Percentiles rank a stretch among this genome's conserved stretches.
Conservation (phyloP, 2,888 invertebrate genomes). For the Buathra laborator region DNA sequence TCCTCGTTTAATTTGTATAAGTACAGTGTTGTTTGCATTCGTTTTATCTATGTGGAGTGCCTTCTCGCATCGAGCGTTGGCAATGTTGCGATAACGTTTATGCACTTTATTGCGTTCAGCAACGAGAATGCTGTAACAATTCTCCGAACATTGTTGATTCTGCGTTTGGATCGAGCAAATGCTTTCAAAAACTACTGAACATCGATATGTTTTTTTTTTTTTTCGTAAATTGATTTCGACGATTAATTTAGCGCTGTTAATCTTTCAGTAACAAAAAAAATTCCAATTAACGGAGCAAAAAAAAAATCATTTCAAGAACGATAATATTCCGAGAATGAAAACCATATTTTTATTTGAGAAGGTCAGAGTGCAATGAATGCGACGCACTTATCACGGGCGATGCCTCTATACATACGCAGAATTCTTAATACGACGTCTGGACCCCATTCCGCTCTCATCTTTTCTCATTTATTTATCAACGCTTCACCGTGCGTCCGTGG, state of each 20-base stretch:
- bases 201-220: background rate
- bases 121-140: constrained; percentile 13
- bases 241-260: too few species aligned
- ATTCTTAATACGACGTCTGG: background rate
- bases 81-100: constrained; percentile 33
- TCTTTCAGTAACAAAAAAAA: too few species aligned
- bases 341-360: background rate
- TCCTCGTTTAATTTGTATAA: constrained; percentile 10
- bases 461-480: constrained; percentile 7
- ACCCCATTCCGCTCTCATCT: background rate
- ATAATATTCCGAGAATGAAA: background rate
- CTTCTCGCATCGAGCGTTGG: background rate
- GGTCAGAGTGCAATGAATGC: background rate
- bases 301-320: background rate
- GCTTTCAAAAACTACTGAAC: background rate
- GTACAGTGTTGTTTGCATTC: constrained; percentile 1
- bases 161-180: background rate
- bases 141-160: background rate
- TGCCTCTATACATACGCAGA: background rate
- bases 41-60: constrained; percentile 27
- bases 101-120: constrained; percentile 11
- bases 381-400: background rate
- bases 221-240: background rate
- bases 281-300: background rate
- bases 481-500: background rate